A percentile compares a stretch with the other conserved stretches of the same genome.
Conservation (phyloP, 2,888 invertebrate genomes). For the Cosmorhoe ocellata region DNA sequence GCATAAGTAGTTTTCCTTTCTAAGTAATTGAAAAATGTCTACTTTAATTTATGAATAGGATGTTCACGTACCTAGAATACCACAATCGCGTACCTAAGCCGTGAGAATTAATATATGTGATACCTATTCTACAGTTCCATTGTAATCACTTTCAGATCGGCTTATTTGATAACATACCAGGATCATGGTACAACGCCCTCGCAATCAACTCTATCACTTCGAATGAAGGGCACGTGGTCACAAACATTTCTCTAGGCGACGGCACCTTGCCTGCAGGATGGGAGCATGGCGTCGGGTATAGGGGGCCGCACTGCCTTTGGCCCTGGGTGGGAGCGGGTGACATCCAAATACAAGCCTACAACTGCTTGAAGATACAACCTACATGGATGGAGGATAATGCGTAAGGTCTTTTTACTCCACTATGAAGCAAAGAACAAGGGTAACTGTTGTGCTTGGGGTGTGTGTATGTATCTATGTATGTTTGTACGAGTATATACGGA, state of each 20-base stretch:
- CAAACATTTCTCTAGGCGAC: slow-evolving; percentile 80
- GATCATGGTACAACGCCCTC: slow-evolving; percentile 67
- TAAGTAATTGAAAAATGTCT: too few species aligned
- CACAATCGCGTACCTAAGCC: too few species aligned
- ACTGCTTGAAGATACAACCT: slow-evolving; percentile 91
- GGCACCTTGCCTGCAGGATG: slow-evolving; percentile 83
- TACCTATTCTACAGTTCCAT: too few species aligned
- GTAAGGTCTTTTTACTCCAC: slow-evolving; percentile 54
- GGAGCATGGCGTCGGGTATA: slow-evolving; percentile 67
- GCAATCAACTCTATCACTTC: slow-evolving; percentile 57
- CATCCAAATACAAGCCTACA: slow-evolving; percentile 82
- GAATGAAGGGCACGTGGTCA: slow-evolving; percentile 71
- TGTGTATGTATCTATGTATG: too few species aligned
- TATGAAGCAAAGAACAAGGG: too few species aligned
- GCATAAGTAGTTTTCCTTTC: too few species aligned
- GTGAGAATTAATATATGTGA: too few species aligned
- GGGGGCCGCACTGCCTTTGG: slow-evolving; percentile 83
- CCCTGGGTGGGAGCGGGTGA: slow-evolving; percentile 87
- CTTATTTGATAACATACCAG: slow-evolving; percentile 61
- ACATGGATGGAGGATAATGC: slow-evolving; percentile 90
- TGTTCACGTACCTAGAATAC: too few species aligned
- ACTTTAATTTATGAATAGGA: too few species aligned
- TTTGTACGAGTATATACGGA: too few species aligned
- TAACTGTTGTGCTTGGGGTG: too few species aligned
- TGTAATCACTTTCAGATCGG: slow-evolving; percentile 59